Base-by-base conservation (phyloP, 2,888 invertebrate genomes). In the Chironomus tentans region DNA sequence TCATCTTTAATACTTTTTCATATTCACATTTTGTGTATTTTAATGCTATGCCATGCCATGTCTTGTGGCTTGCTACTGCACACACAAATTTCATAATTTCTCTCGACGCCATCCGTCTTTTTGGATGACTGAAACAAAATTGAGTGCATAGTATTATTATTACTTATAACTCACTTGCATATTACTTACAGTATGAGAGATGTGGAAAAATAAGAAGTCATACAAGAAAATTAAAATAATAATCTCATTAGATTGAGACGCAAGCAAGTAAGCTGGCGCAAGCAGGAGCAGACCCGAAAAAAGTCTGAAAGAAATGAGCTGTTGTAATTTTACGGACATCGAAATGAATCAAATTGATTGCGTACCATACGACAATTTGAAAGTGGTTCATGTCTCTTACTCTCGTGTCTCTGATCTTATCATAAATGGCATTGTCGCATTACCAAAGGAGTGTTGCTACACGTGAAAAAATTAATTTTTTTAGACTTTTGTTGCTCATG, bases 191-290 rank as follows among this genome's bases (percentile, higher is more conserved):
- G 24, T 21, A 24, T 13, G 65, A 46, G n/a, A 21, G 47, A 73
- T 56, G 18, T 28, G 18, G 21, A 72, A 73, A 65, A 73, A 73
- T 65, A 56, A 73, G 73, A 73, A 73, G 73, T 73, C 73, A 73
- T 73, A 65, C 73, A 73, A 65, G 47, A 21, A 73, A 65, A 73
- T 73, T 62, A 65, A 73, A 65, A 62, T 73, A 73, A 74, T 74
- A 74, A 68, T 74, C 74, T 74, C 68, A 74, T 74, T 74, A 74
- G 74, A 74, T 74, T 68, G 21, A 61, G 38, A 21, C 47, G 22
- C 12, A 5, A 18, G 18, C 1, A 15, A 50, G n/a, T 50, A 15
- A 50, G 50, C 56, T 56, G 56, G n/a, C 15, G 56, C 18, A 56
- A 56, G 56, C 56, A 56, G 15, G 0, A 15, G 6, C 21, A 22